Evolutionary conservation across 2,113 vertebrate species (phyloP).

Genomic region (Salvator merianae): DNA sequence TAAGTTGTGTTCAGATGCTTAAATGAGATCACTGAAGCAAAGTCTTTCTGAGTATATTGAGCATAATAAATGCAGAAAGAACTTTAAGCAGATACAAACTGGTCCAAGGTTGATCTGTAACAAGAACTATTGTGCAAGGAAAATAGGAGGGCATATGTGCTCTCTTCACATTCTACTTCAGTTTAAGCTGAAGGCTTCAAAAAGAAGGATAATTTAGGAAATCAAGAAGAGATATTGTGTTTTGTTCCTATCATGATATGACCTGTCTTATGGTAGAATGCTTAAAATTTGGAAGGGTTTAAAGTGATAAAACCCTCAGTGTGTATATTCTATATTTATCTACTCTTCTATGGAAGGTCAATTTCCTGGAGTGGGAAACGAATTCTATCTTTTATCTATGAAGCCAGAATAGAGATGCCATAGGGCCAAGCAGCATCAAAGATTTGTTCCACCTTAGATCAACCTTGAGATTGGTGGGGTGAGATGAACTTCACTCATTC

Average conservation of each 20-base stretch:
- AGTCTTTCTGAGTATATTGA: background rate
- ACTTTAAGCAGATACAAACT: background rate
- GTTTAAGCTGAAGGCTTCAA: background rate
- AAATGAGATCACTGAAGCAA: background rate
- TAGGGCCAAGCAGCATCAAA: too few species aligned
- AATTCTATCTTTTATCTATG: too few species aligned
- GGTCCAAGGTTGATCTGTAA: background rate
- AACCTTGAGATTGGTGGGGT: too few species aligned
- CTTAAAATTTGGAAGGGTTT: background rate
- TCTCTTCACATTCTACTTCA: background rate
- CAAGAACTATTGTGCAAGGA: background rate
- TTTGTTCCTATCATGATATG: slow-evolving; percentile 3
- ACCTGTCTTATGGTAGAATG: background rate
- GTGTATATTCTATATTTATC: too few species aligned
- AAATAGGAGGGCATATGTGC: background rate
- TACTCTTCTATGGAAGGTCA: background rate
- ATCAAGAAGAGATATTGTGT: background rate
- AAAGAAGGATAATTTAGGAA: background rate
- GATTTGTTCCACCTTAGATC: too few species aligned
- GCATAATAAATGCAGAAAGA: background rate
- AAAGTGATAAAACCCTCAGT: background rate
- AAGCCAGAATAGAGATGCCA: too few species aligned
- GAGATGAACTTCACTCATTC: too few species aligned
- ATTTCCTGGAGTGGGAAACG: background rate
- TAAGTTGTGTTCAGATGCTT: background rate